Evolutionary conservation across 2,113 vertebrate genomes (phyloP).

Genomic region (Platichthys stellatus): DNA sequence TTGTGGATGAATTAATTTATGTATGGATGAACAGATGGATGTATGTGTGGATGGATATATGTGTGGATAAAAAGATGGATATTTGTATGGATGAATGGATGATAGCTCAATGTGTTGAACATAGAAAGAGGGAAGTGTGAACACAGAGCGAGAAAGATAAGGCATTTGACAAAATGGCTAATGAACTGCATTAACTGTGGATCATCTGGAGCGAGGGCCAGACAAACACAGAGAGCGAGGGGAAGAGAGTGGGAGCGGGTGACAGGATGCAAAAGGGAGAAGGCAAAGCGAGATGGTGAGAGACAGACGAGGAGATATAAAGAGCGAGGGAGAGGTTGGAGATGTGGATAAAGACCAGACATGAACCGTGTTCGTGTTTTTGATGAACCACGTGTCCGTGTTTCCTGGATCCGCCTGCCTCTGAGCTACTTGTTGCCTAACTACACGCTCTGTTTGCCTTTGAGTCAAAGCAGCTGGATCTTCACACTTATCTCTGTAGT

Average conservation of each 20-base stretch:
- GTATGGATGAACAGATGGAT: no score
- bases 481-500: background rate
- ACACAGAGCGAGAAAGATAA: background rate
- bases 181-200: background rate
- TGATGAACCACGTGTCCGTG: background rate
- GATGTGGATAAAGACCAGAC: background rate
- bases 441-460: no score
- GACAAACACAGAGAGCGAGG: background rate
- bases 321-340: background rate
- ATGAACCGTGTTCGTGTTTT: background rate
- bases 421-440: background rate
- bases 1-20: no score
- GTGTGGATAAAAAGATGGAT: no score
- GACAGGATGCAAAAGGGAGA: background rate
- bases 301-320: constrained; percentile 6
- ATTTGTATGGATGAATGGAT: background rate
- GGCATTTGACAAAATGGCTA: background rate
- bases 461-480: background rate
- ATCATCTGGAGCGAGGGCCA: background rate
- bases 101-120: background rate
- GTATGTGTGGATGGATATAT: no score
- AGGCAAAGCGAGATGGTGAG: constrained; percentile 20
- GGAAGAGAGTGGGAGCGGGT: background rate
- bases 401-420: constrained; percentile 11
- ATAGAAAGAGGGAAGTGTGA: no score